Evolutionary conservation across 2,113 vertebrate species (phyloP).

Genomic region (Boleophthalmus pectinirostris): DNA sequence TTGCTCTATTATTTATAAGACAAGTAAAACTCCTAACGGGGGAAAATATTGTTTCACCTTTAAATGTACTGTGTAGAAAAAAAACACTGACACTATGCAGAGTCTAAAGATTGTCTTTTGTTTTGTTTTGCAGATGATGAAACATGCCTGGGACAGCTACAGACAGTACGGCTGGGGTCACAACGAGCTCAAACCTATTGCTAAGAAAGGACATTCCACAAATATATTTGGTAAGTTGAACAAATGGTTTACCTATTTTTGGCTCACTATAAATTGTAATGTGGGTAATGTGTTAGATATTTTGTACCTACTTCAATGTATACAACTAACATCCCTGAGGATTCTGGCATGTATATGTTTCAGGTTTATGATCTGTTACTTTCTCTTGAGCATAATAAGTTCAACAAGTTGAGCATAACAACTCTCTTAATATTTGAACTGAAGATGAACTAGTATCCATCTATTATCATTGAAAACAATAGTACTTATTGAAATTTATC

Average conservation of each 20-base stretch:
- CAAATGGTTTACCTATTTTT: not conserved
- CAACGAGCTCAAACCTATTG: conserved; percentile 97
- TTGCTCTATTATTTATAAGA: conserved; percentile 16
- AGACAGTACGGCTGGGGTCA: conserved; percentile 96
- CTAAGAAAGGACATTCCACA: conserved; percentile 97
- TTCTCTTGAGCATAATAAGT: not conserved
- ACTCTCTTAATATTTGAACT: too few species aligned
- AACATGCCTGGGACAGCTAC: conserved; percentile 98
- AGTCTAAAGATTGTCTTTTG: not conserved
- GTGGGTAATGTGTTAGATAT: not conserved
- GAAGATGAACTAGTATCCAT: too few species aligned
- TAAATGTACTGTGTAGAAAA: too few species aligned
- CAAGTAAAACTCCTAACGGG: not conserved
- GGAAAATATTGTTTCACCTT: not conserved
- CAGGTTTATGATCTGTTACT: not conserved
- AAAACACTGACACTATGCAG: not conserved
- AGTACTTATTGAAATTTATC: not conserved
- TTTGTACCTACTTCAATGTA: not conserved
- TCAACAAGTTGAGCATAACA: too few species aligned
- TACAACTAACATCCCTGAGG: too few species aligned
- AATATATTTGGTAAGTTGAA: conserved; percentile 95
- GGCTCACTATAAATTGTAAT: conserved; percentile 8
- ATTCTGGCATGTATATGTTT: too few species aligned
- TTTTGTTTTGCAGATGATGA: conserved; percentile 89
- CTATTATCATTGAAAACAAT: too few species aligned